Evolutionary conservation across 2,888 invertebrate genomes (phyloP).

Genomic region (Acanthosepion pharaonis): DNA sequence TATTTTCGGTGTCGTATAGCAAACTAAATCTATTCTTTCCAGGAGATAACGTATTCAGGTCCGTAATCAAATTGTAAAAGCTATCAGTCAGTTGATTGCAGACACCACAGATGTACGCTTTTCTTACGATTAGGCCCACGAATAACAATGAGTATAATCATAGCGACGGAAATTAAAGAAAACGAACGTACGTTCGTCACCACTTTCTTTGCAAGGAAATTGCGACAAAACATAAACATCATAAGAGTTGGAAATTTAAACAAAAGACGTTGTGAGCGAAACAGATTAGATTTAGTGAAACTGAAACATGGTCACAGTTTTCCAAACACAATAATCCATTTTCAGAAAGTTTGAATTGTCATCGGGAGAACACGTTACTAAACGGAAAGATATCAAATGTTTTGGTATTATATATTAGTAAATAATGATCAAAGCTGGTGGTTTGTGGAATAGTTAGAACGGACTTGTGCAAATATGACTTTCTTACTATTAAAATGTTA

Average conservation of each 20-base stretch:
- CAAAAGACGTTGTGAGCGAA: no score
- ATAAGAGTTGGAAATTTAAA: neutral
- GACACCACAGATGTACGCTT: neutral
- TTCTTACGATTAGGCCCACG: neutral
- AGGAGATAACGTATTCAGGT: neutral
- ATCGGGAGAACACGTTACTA: neutral
- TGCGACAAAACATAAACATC: neutral
- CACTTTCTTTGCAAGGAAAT: neutral
- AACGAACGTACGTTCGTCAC: neutral
- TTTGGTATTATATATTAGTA: no score
- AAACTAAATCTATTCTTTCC: neutral
- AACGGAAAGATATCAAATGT: neutral
- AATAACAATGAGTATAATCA: neutral
- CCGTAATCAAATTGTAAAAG: neutral
- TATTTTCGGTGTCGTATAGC: neutral
- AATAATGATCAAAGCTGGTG: no score
- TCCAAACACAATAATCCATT: neutral
- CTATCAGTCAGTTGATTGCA: neutral
- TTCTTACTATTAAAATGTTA: no score
- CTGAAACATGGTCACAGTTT: neutral
- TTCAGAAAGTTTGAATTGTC: neutral
- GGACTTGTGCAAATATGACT: no score
- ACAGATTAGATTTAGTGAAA: no score
- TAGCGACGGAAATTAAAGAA: neutral
- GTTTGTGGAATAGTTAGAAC: no score